Evolutionary conservation across 2,113 vertebrate genomes (phyloP).

Genomic region (Sylvilagus bachmani): DNA sequence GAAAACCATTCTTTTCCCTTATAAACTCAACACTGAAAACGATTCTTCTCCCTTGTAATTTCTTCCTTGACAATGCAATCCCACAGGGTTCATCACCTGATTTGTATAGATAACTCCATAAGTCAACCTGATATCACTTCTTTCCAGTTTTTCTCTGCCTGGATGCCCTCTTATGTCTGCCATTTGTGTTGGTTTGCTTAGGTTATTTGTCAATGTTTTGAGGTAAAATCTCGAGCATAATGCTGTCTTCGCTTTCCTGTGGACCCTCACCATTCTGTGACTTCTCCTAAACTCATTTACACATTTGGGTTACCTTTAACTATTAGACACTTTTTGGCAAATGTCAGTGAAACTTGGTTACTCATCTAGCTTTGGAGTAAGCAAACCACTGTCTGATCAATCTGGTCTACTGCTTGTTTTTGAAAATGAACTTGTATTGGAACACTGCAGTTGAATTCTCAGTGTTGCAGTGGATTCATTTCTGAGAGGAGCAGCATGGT

Average conservation of each 20-base stretch:
- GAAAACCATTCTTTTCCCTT: not conserved
- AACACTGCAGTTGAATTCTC: not conserved
- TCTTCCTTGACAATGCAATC: not conserved
- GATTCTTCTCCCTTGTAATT: not conserved
- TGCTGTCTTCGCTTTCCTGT: not conserved
- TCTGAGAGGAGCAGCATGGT: too few relatives aligned
- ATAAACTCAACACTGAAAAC: too few relatives aligned
- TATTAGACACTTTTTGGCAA: not conserved
- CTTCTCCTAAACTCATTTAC: not conserved
- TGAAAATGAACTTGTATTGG: not conserved
- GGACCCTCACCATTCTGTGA: not conserved
- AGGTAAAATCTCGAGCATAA: not conserved
- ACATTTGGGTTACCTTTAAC: not conserved
- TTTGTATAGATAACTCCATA: not conserved
- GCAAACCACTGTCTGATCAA: not conserved
- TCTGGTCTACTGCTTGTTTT: not conserved
- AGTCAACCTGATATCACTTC: too few relatives aligned
- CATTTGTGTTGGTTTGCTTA: not conserved
- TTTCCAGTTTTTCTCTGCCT: not conserved
- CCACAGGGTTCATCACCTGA: not conserved
- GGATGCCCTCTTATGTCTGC: not conserved
- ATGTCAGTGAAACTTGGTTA: not conserved
- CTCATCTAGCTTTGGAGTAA: not conserved
- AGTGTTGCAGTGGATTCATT: too few relatives aligned
- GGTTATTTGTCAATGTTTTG: not conserved